Evolutionary conservation across 1,140 invertebrate genomes (phyloP), one percentile per base, ranked within the genome.

Genomic region (Apis laboriosa): DNA sequence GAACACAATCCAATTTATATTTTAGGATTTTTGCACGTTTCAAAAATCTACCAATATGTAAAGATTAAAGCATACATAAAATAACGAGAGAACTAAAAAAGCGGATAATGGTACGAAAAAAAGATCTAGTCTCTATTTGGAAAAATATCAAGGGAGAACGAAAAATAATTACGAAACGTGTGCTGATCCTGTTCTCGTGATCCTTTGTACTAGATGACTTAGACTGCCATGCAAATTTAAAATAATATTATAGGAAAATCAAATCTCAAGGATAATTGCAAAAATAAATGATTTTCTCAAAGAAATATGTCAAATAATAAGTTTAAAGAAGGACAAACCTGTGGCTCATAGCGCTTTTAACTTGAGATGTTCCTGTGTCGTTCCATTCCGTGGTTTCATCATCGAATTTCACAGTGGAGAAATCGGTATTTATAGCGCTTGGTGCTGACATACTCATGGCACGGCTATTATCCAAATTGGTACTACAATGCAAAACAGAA

Each of bases 371-470:
- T 11, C 88, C 90, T 2, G 60, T 83, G 15, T 84, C 78, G 73
- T 92, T 90, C 92, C 92, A 94, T 66, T 94, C 91, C 0, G 91
- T 92, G 0, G 90, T 89, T 60, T 95, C 94, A 9, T 94, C 93
- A 34, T 95, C 95, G 70, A 96, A 97, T 90, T 96, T 97, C 0
- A 97, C 96, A 5, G 95, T 96, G 0, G 95, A 94, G 88, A 96
- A 95, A 68, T 98, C 97, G n/a, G 97, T 94, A 91, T 98, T 98
- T 84, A 98, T 97, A 49, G 97, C 97, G 81, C 97, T 97, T 0
- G 97, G 97, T 2, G 97, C 97, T 1, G 97, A 98, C 93, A 96
- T 96, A 86, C 97, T 98, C 86, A 98, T 94, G 1, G 96, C 95
- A 91, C 96, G 95, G 4, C 96, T 96, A 5, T 96, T 95, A 86